Evolutionary conservation across 2,888 invertebrate genomes (phyloP).

Genomic region (Synanthedon vespiformis): DNA sequence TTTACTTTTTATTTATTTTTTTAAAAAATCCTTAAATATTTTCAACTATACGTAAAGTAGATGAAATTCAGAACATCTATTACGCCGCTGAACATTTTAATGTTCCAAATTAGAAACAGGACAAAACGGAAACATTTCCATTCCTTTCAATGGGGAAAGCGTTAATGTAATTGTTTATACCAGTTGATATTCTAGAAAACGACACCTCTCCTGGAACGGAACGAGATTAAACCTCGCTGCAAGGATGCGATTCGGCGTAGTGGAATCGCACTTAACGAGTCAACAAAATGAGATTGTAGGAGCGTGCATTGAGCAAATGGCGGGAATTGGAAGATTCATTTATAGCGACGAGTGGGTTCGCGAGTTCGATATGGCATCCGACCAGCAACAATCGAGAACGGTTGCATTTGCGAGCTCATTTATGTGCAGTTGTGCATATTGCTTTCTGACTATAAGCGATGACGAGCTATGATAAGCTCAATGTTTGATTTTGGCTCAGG

Average conservation of each 20-base stretch:
- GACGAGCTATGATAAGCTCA: not conserved
- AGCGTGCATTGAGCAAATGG: slow-evolving; percentile 13
- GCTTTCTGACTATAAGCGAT: not conserved
- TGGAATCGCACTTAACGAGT: slow-evolving; percentile 21
- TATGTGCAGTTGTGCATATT: not conserved
- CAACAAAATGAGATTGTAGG: slow-evolving; percentile 17
- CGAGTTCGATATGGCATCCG: not conserved
- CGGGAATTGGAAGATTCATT: slow-evolving; percentile 26
- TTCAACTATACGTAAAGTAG: too few relatives aligned
- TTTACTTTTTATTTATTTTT: too few relatives aligned
- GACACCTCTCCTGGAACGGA: not conserved
- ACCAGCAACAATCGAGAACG: not conserved
- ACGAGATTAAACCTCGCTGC: not conserved
- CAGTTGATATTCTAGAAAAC: not conserved
- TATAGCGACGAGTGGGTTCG: slow-evolving; percentile 3
- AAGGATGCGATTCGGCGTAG: slow-evolving; percentile 16
- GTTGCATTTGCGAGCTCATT: not conserved
- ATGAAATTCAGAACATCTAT: not conserved
- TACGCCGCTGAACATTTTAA: not conserved
- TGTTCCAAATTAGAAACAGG: not conserved
- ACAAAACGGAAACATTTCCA: not conserved
- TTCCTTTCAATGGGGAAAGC: not conserved
- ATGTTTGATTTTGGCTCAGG: too few relatives aligned
- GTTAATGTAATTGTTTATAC: not conserved
- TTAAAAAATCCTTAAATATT: too few relatives aligned